Base-by-base conservation (phyloP, 2,113 vertebrate species). In the Motacilla tschutschensis region DNA sequence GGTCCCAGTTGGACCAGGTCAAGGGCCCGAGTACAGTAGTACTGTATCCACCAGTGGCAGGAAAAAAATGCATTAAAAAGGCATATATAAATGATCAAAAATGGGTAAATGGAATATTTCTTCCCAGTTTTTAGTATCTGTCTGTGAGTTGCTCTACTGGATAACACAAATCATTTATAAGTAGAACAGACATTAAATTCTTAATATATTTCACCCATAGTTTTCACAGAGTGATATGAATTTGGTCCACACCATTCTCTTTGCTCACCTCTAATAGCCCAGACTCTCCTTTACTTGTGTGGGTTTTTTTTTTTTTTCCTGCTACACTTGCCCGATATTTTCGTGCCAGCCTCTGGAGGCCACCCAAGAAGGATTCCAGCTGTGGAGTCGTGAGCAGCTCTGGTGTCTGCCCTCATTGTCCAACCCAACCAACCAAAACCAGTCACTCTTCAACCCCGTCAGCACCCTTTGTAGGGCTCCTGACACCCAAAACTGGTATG, bases 241-340 rank as follows among this genome's bases (percentile, higher is more conserved):
- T 87, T 59, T 73, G 48, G 33, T 55, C 25, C 47, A 82, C 9
- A 29, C 5, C 28, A 31, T 33, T 74, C 12, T 77, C 69, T 58
- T 85, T 79, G 47, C 10, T 69, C 50, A 58, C 12, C 1, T 47
- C 46, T 74, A 63, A 40, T 4, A 83, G 31, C 15, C 6, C 57
- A 66, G 28, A 47, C 9, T 53, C 33, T 62, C 55, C 13, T 74
- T 31, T 47, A 28, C 33, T 41, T 59, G 9, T 24, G 14, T 46
- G 28, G 4, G 0, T 5, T 41, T 0, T 47, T 19, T 31, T 50
- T 17, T 48, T 0, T 57, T 54, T 57, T 26, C 26, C 38, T 38
- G 14, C 21, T 43, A 50, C 3, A 35, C 17, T 28, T 59, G 16
- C n/a, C n/a, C 12, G 18, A 43, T 6, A 25, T 63, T 74, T 88